Percentiles rank a stretch among this genome's conserved stretches.
Evolutionary conservation across 2,797 vertebrate genomes (phyloP).

Genomic region (Podargus strigoides): DNA sequence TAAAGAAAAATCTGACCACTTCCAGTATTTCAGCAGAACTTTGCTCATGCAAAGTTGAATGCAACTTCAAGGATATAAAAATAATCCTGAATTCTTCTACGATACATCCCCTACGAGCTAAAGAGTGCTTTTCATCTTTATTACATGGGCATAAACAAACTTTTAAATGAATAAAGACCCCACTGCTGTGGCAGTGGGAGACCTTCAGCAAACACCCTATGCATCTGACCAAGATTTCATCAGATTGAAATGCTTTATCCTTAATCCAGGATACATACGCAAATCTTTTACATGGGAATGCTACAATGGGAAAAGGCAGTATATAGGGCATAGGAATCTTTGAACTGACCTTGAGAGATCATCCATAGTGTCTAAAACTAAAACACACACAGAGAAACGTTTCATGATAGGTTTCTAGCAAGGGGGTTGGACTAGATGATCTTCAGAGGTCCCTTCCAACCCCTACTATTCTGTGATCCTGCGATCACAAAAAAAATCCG

Average conservation of each 20-base stretch:
- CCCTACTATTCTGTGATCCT: too few relatives aligned
- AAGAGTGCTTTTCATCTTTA: not conserved
- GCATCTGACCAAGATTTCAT: not conserved
- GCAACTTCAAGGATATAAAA: not conserved
- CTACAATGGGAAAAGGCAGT: not conserved
- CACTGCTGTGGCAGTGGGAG: too few relatives aligned
- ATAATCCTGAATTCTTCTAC: not conserved
- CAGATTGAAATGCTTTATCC: not conserved
- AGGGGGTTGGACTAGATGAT: too few relatives aligned
- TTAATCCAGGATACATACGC: not conserved
- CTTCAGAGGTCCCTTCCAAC: too few relatives aligned
- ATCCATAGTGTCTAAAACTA: not conserved
- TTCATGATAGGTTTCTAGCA: too few relatives aligned
- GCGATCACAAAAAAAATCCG: not conserved
- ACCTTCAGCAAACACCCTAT: not conserved
- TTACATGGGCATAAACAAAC: not conserved
- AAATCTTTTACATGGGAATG: not conserved
- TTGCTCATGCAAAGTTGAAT: not conserved
- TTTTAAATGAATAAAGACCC: not conserved
- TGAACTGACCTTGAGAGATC: not conserved
- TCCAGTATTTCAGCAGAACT: not conserved
- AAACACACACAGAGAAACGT: not conserved
- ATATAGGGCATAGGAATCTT: not conserved
- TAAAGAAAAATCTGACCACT: not conserved
- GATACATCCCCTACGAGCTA: fast-evolving